Evolutionary conservation across 2,888 invertebrate genomes (phyloP), one percentile per base, ranked within the genome.

Genomic region (Xanthostigma xanthostigma): DNA sequence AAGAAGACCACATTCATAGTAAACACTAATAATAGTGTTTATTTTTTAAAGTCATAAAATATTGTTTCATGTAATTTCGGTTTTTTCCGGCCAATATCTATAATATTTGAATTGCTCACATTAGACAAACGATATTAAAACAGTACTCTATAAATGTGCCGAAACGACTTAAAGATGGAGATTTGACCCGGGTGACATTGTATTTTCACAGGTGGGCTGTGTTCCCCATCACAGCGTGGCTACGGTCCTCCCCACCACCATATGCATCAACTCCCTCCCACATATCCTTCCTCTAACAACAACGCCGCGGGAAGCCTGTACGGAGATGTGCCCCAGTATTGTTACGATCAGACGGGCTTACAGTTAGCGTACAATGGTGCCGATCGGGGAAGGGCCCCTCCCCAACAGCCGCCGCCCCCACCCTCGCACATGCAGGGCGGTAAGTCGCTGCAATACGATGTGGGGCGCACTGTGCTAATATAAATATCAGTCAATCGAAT

Each of bases 161-260:
- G 6, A 27, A 27, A 27, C 3, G 27, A 27, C 27, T n/a, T 27
- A 27, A 6, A 27, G 27, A 27, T 27, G 27, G 27, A 27, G 27
- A 27, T 27, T 39, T 39, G 17, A n/a, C 17, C 17, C 42, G 14
- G 12, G 42, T 42, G 11, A 17, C 12, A 33, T n/a, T 8, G n/a
- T 42, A 54, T 62, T 72, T 68, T 74, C 74, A 60, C 74, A 75
- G 74, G 74, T 73, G 74, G 73, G 64, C 69, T 73, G 63, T 70
- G 72, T 62, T 73, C 73, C 59, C 73, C 73, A 63, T 69, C 73
- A 64, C 71, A 72, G 68, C 68, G 61, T 68, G 70, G 64, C 64
- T 70, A 63, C 59, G 67, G 64, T 58, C 64, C 64, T 62, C 66
- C 63, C 56, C 65, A 54, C 58, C 62, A 54, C 69, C 63, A 64